phyloP scores from a whole-genome alignment of 2,797 vertebrate species.

The Antennarius maculatus region DNA sequence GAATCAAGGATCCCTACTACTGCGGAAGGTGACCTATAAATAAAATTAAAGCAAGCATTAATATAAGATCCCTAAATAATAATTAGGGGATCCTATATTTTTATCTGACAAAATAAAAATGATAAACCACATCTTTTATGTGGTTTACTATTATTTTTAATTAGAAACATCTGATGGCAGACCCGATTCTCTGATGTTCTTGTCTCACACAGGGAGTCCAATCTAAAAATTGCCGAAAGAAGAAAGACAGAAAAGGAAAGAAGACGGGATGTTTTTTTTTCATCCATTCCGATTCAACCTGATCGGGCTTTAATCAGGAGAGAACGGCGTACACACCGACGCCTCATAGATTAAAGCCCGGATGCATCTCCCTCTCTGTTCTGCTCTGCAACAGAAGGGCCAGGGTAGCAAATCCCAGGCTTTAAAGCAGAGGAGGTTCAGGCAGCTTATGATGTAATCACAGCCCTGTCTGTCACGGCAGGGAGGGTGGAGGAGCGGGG shows the following conservation, averaged over 20 bases:
- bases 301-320: slow-evolving; percentile 75
- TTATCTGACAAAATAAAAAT: too few relatives aligned
- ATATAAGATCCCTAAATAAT: too few relatives aligned
- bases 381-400: slow-evolving; percentile 79
- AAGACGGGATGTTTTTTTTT: slow-evolving; percentile 33
- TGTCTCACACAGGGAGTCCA: slow-evolving; percentile 2
- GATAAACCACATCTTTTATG: too few relatives aligned
- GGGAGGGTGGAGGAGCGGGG: slow-evolving; percentile 40
- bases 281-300: slow-evolving; percentile 63
- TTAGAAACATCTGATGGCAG: too few relatives aligned
- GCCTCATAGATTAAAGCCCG: slow-evolving; percentile 78
- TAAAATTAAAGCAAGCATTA: too few relatives aligned
- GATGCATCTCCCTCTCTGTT: slow-evolving; percentile 58
- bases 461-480: slow-evolving; percentile 71
- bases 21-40: too few relatives aligned
- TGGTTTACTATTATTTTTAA: too few relatives aligned
- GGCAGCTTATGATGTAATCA: slow-evolving; percentile 84
- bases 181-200: not conserved
- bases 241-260: slow-evolving; percentile 12
- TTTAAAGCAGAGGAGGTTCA: slow-evolving; percentile 80
- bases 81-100: too few relatives aligned
- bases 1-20: too few relatives aligned
- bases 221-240: slow-evolving; percentile 2
- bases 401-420: slow-evolving; percentile 77
- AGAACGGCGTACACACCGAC: slow-evolving; percentile 66